These are phyloP conservation scores for Melanerpes aurifrons DNA, from an alignment of 2,113 vertebrate species.

Conservation along the genomic window DNA sequence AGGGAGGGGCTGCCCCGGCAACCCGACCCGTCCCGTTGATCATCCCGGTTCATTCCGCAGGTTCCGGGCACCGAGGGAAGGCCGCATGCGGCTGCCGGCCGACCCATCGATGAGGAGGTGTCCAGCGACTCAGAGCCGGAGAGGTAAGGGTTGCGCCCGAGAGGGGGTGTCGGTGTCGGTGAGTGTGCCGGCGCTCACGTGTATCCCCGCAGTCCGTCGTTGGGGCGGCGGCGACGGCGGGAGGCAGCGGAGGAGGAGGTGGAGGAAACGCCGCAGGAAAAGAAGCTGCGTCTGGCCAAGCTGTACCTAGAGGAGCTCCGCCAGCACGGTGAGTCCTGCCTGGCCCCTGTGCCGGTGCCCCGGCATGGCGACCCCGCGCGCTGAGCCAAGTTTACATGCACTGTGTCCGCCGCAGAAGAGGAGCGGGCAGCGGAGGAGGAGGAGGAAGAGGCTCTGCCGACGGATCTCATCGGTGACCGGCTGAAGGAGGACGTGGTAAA, in stretches of 20 bases:
- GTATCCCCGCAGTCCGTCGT: slow-evolving; percentile 20
- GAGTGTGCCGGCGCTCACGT: neutral
- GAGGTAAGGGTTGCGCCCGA: neutral
- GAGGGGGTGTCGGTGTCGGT: no score
- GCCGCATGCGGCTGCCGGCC: neutral
- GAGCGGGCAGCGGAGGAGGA: slow-evolving; percentile 84
- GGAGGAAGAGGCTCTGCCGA: slow-evolving; percentile 80
- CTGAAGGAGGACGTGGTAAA: slow-evolving; percentile 94
- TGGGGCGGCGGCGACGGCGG: slow-evolving; percentile 76
- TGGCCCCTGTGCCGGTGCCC: neutral
- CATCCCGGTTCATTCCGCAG: neutral
- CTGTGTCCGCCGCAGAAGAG: slow-evolving; percentile 80
- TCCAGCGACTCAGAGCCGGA: slow-evolving; percentile 51
- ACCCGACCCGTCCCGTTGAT: neutral
- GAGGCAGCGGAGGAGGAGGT: slow-evolving; percentile 79
- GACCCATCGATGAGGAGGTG: slow-evolving; percentile 12
- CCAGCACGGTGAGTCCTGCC: neutral
- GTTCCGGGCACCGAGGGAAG: neutral
- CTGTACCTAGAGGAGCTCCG: slow-evolving; percentile 77
- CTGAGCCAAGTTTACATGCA: neutral
- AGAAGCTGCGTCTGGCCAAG: slow-evolving; percentile 92
- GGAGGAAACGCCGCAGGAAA: slow-evolving; percentile 93
- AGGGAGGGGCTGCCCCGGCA: neutral
- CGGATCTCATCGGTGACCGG: slow-evolving; percentile 84
- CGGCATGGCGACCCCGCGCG: neutral